phyloP scores from a whole-genome alignment of 2,113 vertebrate species.

The Notiomystis cincta region DNA sequence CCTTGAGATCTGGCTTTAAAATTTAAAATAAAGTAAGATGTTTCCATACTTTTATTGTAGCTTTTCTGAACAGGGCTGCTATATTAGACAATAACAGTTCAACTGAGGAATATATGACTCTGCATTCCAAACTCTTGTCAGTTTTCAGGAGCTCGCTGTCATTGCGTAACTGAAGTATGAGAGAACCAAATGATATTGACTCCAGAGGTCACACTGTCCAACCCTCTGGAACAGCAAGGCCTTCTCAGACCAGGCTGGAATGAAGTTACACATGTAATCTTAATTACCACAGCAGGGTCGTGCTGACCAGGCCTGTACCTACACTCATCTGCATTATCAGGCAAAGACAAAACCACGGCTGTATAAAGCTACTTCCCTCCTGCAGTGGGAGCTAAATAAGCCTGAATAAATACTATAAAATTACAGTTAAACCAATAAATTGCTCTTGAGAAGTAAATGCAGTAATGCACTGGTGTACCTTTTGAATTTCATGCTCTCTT shows the following conservation, averaged over 20 bases:
- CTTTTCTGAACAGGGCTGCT: neutral
- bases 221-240: neutral
- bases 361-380: neutral
- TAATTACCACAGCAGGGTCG: neutral
- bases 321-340: neutral
- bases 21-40: neutral
- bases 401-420: neutral
- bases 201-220: neutral
- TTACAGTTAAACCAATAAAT: neutral
- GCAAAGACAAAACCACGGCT: neutral
- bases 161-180: neutral
- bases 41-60: neutral
- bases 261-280: neutral
- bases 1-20: neutral
- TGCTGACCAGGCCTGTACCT: neutral
- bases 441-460: neutral
- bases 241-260: neutral
- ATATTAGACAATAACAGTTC: neutral
- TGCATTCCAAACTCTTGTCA: neutral
- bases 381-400: neutral
- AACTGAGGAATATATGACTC: neutral
- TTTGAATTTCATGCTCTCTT: constrained; percentile 84
- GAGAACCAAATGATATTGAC: neutral
- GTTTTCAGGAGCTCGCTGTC: neutral
- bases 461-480: constrained; percentile 65